Evolutionary conservation across 2,797 vertebrate species (phyloP).

Genomic region (Tympanoctomys barrerae): DNA sequence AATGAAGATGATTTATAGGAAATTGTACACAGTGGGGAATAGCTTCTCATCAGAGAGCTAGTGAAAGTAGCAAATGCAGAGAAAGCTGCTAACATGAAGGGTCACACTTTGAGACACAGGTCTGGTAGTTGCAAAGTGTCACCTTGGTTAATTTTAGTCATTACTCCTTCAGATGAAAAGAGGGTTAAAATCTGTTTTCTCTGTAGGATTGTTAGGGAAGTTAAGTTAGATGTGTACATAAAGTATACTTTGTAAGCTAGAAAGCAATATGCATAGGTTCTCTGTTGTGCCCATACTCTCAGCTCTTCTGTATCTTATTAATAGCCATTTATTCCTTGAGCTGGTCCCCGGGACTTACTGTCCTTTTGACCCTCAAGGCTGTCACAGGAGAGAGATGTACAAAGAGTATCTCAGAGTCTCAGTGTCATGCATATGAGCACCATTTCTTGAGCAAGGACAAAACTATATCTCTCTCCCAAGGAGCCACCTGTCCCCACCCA

Average conservation of each 20-base stretch:
- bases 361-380: not conserved
- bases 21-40: not conserved
- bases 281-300: not conserved
- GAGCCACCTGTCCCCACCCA: conserved; percentile 26
- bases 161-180: conserved; percentile 35
- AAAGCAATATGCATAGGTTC: not conserved
- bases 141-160: not conserved
- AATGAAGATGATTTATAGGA: not conserved
- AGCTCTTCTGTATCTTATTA: not conserved
- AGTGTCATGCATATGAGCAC: not conserved
- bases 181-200: not conserved
- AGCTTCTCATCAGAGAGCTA: not conserved
- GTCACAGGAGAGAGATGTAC: not conserved
- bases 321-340: not conserved
- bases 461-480: not conserved
- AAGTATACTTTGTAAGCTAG: not conserved
- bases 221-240: not conserved
- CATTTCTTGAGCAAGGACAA: not conserved
- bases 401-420: not conserved
- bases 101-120: not conserved
- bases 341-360: not conserved
- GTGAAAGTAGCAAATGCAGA: not conserved
- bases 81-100: not conserved
- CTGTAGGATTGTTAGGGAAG: not conserved
- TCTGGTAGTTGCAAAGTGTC: not conserved